Base-by-base conservation (phyloP, 2,797 vertebrate species). In the Emys orbicularis region DNA sequence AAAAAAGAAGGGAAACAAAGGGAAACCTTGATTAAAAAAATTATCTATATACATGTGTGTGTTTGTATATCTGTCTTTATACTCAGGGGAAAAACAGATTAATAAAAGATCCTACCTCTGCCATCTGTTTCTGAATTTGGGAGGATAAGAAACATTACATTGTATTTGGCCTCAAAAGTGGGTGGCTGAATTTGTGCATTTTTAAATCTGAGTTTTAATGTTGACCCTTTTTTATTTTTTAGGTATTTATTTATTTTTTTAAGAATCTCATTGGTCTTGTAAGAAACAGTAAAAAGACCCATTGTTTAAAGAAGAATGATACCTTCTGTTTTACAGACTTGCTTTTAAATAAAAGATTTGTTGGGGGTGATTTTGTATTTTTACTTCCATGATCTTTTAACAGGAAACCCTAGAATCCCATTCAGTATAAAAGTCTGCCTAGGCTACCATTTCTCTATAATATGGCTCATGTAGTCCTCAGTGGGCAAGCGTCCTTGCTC, bases 401-500 rank as follows among this genome's bases (percentile, higher is more conserved):
- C 91, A 90, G 97, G 96, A 97, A 98, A 97, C 94, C 87, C 89
- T 81, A 93, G 87, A 93, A 87, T 77, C 89, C 3, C 86, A 86
- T 83, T 72, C 76, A 93, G 94, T 98, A 98, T 65, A 98, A 98
- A 98, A 98, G 97, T 97, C 95, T 96, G 94, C 93, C 96, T 90
- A 97, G 97, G 98, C 99, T 99, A 99, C 99, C 99, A 99, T 98
- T 99, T 99, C 98, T 99, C 99, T 96, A 99, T 99, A 97, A 99
- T 99, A 99, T 99, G 99, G 99, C 99, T 99, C 99, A 99, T 99
- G 98, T 99, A 99, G 99, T 99, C 99, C 98, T 99, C 99, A 0
- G 99, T 99, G 97, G 99, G 99, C 97, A 99, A 98, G 34, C 99
- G 98, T 97, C 98, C 98, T 19, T 99, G 99, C 74, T 98, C 99